Percentiles rank a stretch among this genome's conserved stretches.
These are phyloP conservation scores for Trachelus iudaicus DNA, from an alignment of 2,888 invertebrate species.

Conservation along the genomic window DNA sequence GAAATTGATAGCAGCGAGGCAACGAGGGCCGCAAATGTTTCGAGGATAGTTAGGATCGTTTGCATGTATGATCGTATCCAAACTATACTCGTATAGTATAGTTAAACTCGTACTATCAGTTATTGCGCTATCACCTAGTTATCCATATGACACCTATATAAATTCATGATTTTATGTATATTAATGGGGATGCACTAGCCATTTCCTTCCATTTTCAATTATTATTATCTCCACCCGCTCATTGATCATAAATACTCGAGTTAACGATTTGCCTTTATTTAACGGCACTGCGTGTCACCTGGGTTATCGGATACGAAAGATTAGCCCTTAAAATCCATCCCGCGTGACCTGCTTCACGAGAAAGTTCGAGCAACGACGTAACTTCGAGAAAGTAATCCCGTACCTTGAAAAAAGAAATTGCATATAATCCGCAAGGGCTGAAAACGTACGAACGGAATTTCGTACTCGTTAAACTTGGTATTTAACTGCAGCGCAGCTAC, in stretches of 20 bases:
- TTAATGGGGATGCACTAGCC: background rate
- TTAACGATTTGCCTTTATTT: too few relatives aligned
- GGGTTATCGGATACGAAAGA: too few relatives aligned
- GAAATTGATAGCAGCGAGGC: background rate
- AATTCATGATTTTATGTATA: background rate
- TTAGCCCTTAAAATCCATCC: too few relatives aligned
- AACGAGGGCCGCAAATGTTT: background rate
- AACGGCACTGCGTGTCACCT: too few relatives aligned
- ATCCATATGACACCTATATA: background rate
- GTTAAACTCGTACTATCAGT: background rate
- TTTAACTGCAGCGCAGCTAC: constrained; percentile 31
- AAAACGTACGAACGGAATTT: constrained; percentile 36
- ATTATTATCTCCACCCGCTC: background rate
- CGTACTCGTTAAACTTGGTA: constrained; percentile 41
- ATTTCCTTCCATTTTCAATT: background rate
- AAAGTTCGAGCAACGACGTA: too few relatives aligned
- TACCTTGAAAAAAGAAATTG: constrained; percentile 20
- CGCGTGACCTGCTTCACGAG: too few relatives aligned
- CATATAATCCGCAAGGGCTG: constrained; percentile 34
- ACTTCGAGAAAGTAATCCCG: too few relatives aligned
- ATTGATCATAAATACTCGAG: background rate
- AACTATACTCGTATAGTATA: background rate
- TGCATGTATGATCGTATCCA: background rate
- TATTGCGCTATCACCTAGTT: background rate
- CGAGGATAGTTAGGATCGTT: background rate